A percentile compares a stretch with the other conserved stretches of the same genome.
These are phyloP conservation scores for Habrosyne pyritoides DNA, from an alignment of 2,888 invertebrate species.

Conservation along the genomic window DNA sequence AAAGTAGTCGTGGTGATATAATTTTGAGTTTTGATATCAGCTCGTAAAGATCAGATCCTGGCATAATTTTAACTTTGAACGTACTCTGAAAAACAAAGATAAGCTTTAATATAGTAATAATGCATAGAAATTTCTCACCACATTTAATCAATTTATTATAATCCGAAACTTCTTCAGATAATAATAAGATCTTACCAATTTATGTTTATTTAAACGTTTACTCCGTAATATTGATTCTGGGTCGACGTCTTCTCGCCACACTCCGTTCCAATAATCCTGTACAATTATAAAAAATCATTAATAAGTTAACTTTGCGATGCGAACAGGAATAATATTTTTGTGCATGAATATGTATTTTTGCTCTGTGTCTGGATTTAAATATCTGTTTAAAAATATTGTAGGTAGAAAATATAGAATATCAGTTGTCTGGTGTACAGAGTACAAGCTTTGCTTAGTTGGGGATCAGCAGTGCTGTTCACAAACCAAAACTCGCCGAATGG, in stretches of 20 bases:
- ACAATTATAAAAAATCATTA: conserved; percentile 12
- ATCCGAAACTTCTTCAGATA: background rate
- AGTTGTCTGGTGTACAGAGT: too few species aligned
- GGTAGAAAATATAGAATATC: too few species aligned
- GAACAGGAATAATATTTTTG: too few species aligned
- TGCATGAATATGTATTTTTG: too few species aligned
- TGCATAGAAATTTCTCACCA: too few species aligned
- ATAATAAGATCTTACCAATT: conserved; percentile 23
- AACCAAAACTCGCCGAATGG: too few species aligned
- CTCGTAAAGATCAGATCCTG: conserved; percentile 55
- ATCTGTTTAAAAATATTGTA: too few species aligned
- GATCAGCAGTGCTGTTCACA: too few species aligned
- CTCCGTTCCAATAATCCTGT: conserved; percentile 64
- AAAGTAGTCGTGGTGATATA: conserved; percentile 58
- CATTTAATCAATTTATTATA: background rate
- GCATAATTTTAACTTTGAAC: conserved; percentile 47
- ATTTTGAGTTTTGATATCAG: conserved; percentile 47
- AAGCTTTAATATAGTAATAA: too few species aligned
- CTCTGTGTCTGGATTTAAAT: too few species aligned
- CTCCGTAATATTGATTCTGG: conserved; percentile 38
- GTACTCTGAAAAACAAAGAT: conserved; percentile 47
- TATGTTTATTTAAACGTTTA: conserved; percentile 16
- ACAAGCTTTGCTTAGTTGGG: too few species aligned
- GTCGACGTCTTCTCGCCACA: conserved; percentile 59
- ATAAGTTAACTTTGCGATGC: too few species aligned